A percentile compares a stretch with the other conserved stretches of the same genome.
phyloP scores from a whole-genome alignment of 2,797 vertebrate genomes.

The Sebastes jordani region DNA sequence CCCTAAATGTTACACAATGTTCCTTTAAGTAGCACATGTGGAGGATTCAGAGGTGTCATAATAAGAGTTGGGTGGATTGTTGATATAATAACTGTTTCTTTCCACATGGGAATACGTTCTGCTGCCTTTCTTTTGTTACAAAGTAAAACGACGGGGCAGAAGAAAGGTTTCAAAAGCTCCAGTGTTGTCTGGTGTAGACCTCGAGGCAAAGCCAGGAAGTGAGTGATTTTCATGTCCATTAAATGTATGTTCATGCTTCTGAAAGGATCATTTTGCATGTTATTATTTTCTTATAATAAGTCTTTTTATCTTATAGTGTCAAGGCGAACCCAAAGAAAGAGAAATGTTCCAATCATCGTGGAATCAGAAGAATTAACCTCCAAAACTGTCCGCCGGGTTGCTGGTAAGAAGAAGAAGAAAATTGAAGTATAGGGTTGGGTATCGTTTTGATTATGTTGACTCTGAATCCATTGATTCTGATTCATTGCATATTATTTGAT shows the following conservation, averaged over 20 bases:
- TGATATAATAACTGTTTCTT: neutral
- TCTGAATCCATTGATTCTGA: neutral
- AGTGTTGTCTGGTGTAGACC: neutral
- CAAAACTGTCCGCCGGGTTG: slow-evolving; percentile 1
- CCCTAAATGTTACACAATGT: no score
- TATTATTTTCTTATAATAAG: neutral
- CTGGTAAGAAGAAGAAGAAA: slow-evolving; percentile 38
- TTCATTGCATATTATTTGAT: neutral
- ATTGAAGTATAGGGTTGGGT: neutral
- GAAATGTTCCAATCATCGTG: neutral
- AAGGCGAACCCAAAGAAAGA: slow-evolving; percentile 54
- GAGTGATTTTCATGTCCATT: neutral
- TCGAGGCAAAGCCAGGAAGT: slow-evolving; percentile 47
- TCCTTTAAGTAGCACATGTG: neutral
- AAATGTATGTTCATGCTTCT: neutral
- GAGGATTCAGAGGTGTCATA: neutral
- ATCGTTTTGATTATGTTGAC: neutral
- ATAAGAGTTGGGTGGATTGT: neutral
- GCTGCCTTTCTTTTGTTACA: neutral
- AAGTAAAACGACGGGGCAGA: slow-evolving; percentile 53
- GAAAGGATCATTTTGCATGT: neutral
- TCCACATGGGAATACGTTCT: neutral
- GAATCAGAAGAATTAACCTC: slow-evolving; percentile 33
- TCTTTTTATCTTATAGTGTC: slow-evolving; percentile 37
- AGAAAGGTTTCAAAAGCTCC: slow-evolving; percentile 31